Evolutionary conservation across 2,888 invertebrate species (phyloP).

Genomic region (Selenia dentaria): DNA sequence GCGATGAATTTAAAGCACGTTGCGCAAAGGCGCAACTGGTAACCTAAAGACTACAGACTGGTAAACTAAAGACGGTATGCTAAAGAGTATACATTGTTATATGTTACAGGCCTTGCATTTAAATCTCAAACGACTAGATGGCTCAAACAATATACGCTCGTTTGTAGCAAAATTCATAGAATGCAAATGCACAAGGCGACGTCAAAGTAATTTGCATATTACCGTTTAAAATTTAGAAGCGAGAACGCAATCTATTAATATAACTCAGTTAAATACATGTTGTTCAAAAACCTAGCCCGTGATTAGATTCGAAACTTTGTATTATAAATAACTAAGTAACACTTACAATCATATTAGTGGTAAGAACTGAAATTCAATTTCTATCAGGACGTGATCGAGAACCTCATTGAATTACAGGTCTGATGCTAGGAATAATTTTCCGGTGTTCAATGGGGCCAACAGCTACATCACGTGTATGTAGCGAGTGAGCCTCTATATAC

Average conservation of each 20-base stretch:
- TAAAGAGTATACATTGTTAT: not conserved
- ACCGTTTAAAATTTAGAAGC: constrained; percentile 11
- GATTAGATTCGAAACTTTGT: constrained; percentile 7
- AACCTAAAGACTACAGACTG: too few relatives aligned
- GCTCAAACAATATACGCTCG: constrained; percentile 8
- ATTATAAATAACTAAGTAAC: constrained; percentile 12
- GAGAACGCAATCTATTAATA: constrained; percentile 14
- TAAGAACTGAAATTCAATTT: constrained; percentile 52
- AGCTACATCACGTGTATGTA: too few relatives aligned
- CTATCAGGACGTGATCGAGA: constrained; percentile 54
- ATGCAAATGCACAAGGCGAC: constrained; percentile 19
- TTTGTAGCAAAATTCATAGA: constrained; percentile 16
- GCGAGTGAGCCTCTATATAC: too few relatives aligned
- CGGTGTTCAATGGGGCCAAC: not conserved
- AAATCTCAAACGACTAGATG: not conserved
- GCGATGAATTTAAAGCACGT: too few relatives aligned
- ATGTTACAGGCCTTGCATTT: not conserved
- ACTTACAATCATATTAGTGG: constrained; percentile 40
- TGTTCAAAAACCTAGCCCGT: constrained; percentile 7
- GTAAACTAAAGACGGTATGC: too few relatives aligned
- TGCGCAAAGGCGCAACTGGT: too few relatives aligned
- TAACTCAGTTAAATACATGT: constrained; percentile 7
- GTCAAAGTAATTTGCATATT: constrained; percentile 22
- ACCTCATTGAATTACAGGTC: constrained; percentile 34
- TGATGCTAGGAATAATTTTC: not conserved